Evolutionary conservation across 2,797 vertebrate genomes (phyloP), one percentile per base, ranked within the genome.

Genomic region (Natrix natrix): DNA sequence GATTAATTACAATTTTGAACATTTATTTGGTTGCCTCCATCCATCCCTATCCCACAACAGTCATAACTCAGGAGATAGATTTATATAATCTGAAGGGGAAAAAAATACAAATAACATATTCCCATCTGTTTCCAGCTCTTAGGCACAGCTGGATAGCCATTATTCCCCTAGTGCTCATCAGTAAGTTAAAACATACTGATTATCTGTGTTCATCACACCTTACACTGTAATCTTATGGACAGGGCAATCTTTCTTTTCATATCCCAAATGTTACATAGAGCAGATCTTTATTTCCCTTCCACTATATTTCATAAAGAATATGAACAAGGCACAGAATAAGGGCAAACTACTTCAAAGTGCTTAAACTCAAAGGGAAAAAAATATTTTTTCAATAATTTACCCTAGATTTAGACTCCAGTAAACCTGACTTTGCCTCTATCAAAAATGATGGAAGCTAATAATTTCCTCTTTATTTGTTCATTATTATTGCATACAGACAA

Each of bases 401-500:
- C 74, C 66, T 74, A n/a, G 66, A n/a, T 28, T 66, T 8, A 88
- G 56, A 78, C 56, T 22, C 28, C 66, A 61, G 43, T 88, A 89
- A 78, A 89, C 48, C 66, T 78, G 63, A 59, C 28, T 91, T 59
- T 74, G 14, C 78, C 86, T 60, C 56, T 91, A n/a, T 59, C 24
- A 93, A 56, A 54, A 91, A 91, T 88, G n/a, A 91, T 93, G 86
- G n/a, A 83, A 91, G 16, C 89, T 69, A 90, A 69, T 91, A 91
- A 88, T 93, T 93, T 93, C 57, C 66, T 60, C 89, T 83, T 83
- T 91, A 93, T 93, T 88, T 91, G 86, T 91, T 89, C 14, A 5
- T 91, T 91, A 93, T 93, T 83, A 83, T 57, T 91, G 86, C 91
- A 88, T 87, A 91, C n/a, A 86, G 69, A 83, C 86, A 93, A 89